Conservation (phyloP, 2,113 vertebrate species). For the Nycticorax nycticorax region DNA sequence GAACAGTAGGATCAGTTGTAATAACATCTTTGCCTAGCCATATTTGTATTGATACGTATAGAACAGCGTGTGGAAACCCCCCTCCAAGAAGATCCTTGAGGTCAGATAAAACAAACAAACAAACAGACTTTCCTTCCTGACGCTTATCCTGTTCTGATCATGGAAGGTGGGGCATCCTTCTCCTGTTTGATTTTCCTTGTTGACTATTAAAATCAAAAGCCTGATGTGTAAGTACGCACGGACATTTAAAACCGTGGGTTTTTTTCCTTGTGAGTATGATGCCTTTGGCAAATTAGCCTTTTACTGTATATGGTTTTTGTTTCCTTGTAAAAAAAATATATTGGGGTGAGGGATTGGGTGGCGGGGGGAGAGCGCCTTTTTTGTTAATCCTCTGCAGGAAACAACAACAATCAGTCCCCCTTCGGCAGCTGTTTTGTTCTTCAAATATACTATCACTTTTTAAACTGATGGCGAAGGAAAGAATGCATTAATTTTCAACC, state of each 20-base stretch:
- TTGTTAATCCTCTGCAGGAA: conserved; percentile 64
- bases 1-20: background rate
- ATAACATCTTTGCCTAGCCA: conserved; percentile 5
- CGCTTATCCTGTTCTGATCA: background rate
- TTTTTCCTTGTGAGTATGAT: background rate
- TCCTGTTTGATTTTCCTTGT: background rate
- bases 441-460: conserved; percentile 77
- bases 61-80: background rate
- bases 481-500: conserved; percentile 69
- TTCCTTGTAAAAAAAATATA: conserved; percentile 4
- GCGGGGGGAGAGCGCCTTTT: background rate
- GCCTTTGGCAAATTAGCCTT: conserved; percentile 26
- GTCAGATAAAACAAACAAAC: conserved; percentile 25
- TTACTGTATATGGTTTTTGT: background rate
- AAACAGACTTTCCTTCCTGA: conserved; percentile 16
- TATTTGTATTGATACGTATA: conserved; percentile 44
- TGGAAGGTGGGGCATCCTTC: background rate
- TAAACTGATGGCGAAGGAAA: conserved; percentile 69
- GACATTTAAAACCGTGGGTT: background rate
- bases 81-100: conserved; percentile 20
- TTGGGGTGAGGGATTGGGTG: background rate
- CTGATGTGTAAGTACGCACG: background rate
- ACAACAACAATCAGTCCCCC: conserved; percentile 44
- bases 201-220: conserved; percentile 37
- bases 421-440: conserved; percentile 72